Evolutionary conservation across 2,113 vertebrate genomes (phyloP).

Genomic region (Cyanistes caeruleus): DNA sequence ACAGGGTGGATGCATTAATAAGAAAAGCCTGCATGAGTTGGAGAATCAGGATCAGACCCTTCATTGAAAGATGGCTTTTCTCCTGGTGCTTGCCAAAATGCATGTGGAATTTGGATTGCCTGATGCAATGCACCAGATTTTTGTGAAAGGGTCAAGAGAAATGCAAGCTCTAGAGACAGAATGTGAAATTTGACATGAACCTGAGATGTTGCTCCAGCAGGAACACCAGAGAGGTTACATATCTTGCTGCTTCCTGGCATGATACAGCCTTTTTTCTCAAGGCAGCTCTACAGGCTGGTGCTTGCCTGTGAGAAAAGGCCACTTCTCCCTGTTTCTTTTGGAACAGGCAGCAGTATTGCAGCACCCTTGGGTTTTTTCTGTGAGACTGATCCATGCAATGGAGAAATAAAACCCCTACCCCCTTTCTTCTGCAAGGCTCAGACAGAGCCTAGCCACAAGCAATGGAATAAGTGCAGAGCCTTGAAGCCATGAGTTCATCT

Average conservation of each 20-base stretch:
- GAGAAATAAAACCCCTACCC: background rate
- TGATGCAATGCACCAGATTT: background rate
- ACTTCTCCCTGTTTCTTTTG: background rate
- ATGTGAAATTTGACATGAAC: constrained; percentile 13
- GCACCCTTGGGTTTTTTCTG: fast-evolving
- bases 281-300: background rate
- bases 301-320: background rate
- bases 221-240: background rate
- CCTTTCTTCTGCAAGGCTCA: background rate
- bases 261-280: background rate
- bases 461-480: background rate
- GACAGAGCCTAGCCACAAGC: background rate
- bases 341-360: background rate
- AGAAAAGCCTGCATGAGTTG: background rate
- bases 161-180: background rate
- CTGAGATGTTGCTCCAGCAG: background rate
- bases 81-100: background rate
- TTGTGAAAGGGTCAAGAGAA: background rate
- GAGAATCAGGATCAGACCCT: background rate
- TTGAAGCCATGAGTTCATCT: background rate
- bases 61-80: background rate
- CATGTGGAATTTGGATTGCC: background rate
- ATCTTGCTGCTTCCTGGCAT: background rate
- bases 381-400: background rate
- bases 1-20: background rate